A percentile compares a stretch with the other conserved stretches of the same genome.
These are phyloP conservation scores for Antheraea pernyi DNA, from an alignment of 1,140 invertebrate species.

Conservation along the genomic window DNA sequence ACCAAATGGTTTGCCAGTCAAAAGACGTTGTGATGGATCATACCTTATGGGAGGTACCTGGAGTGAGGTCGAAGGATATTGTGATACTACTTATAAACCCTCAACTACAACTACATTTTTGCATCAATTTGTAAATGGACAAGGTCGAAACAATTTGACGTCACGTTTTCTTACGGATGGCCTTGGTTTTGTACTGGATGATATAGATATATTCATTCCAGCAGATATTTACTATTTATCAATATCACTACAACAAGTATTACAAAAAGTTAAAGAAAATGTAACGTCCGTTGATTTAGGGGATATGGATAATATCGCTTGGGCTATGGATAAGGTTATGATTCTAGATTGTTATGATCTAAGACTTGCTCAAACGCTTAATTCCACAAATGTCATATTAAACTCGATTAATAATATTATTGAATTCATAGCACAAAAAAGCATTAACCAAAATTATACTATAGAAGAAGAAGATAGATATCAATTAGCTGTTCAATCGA, in stretches of 20 bases:
- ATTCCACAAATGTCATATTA: constrained; percentile 79
- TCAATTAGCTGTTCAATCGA: constrained; percentile 59
- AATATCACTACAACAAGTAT: constrained; percentile 69
- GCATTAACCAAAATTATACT: constrained; percentile 21
- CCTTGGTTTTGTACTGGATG: constrained; percentile 49
- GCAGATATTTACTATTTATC: constrained; percentile 78
- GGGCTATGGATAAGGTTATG: constrained; percentile 74
- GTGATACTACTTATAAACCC: constrained; percentile 61
- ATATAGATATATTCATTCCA: constrained; percentile 66
- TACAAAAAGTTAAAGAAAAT: constrained; percentile 52
- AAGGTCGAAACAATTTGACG: constrained; percentile 45
- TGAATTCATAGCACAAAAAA: constrained; percentile 50
- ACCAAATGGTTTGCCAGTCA: constrained; percentile 72
- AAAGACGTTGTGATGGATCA: constrained; percentile 67
- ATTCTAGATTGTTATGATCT: constrained; percentile 66
- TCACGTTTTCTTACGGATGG: constrained; percentile 61
- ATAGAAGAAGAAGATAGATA: constrained; percentile 33
- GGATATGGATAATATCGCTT: constrained; percentile 70
- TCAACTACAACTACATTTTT: constrained; percentile 64
- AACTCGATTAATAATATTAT: constrained; percentile 74
- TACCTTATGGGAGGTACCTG: constrained; percentile 70
- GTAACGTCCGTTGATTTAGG: constrained; percentile 55
- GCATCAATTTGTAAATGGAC: constrained; percentile 63
- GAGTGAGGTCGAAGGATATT: constrained; percentile 61
- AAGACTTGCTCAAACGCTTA: constrained; percentile 69